Evolutionary conservation across 2,888 invertebrate genomes (phyloP).

Genomic region (Latrodectus hesperus): DNA sequence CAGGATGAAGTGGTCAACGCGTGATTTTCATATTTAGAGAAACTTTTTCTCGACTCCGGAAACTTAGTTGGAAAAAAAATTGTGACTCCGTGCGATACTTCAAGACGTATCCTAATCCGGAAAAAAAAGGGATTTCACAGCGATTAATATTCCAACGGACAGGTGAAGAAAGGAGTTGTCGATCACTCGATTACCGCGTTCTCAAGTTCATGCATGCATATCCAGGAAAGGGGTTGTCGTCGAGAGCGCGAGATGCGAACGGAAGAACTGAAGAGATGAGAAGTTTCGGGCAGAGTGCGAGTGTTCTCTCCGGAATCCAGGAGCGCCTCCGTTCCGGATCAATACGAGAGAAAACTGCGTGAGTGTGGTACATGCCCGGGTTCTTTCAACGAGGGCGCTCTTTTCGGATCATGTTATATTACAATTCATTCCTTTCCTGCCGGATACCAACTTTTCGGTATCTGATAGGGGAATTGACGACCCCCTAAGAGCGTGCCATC

Average conservation of each 20-base stretch:
- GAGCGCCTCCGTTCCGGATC: constrained; percentile 22
- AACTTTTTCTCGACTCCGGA: neutral
- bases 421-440: neutral
- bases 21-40: neutral
- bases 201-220: too few species aligned
- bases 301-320: neutral
- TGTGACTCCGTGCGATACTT: neutral
- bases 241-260: neutral
- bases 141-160: too few species aligned
- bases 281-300: neutral
- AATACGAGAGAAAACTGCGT: constrained; percentile 14
- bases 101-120: too few species aligned
- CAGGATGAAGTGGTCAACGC: neutral
- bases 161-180: too few species aligned
- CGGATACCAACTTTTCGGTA: constrained; percentile 19
- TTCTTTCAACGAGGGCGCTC: constrained; percentile 41
- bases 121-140: too few species aligned
- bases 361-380: constrained; percentile 13
- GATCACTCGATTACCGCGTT: too few species aligned
- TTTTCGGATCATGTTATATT: constrained; percentile 32
- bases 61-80: neutral
- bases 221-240: constrained; percentile 17
- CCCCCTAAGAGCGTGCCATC: too few species aligned
- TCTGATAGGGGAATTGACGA: too few species aligned
- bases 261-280: constrained; percentile 41